Evolutionary conservation across 2,113 vertebrate genomes (phyloP).

Genomic region (Solea senegalensis): DNA sequence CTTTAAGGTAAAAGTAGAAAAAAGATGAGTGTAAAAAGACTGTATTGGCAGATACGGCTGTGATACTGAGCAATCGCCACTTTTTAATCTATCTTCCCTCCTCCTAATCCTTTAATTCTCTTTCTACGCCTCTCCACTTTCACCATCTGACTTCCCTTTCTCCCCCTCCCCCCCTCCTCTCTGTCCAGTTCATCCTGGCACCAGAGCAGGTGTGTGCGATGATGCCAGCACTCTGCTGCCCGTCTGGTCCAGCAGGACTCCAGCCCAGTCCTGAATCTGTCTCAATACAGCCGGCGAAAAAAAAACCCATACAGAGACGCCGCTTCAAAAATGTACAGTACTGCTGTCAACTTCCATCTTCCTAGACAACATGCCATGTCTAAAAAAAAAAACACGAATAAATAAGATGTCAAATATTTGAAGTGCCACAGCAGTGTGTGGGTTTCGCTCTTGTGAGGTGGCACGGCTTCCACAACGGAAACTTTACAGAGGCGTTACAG

Average conservation of each 20-base stretch:
- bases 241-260: constrained; percentile 60
- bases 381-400: constrained; percentile 1
- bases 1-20: too few relatives aligned
- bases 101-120: neutral
- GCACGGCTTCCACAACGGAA: constrained; percentile 25
- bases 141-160: constrained; percentile 20
- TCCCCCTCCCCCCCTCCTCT: neutral
- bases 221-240: constrained; percentile 50
- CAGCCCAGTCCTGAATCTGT: constrained; percentile 30
- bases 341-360: constrained; percentile 16
- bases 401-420: constrained; percentile 48
- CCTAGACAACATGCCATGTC: constrained; percentile 29
- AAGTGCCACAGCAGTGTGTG: constrained; percentile 34
- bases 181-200: too few relatives aligned
- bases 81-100: neutral
- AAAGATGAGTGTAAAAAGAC: too few relatives aligned
- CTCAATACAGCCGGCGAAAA: constrained; percentile 21
- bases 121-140: neutral
- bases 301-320: constrained; percentile 15
- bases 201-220: neutral
- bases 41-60: too few relatives aligned
- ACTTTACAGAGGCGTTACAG: constrained; percentile 34
- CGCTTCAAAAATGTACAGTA: constrained; percentile 5
- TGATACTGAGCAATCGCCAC: too few relatives aligned
- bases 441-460: constrained; percentile 27